Base-by-base conservation (phyloP, 2,888 invertebrate genomes). In the Sipha maydis region DNA sequence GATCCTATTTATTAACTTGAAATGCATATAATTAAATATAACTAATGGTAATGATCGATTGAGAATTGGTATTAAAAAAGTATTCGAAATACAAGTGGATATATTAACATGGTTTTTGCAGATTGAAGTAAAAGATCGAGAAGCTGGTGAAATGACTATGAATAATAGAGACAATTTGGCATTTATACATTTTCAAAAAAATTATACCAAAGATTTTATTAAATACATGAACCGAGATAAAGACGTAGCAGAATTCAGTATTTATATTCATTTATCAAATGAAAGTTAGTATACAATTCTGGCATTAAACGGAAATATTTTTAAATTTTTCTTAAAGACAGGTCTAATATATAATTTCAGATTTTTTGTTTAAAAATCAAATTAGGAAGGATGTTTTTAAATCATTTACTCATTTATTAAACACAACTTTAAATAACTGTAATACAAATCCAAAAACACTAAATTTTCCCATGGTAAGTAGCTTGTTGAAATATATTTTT, bases 291-390 rank as follows among this genome's bases (percentile, higher is more conserved):
- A 11, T 14, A 14, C 2, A 25, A 25, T 61, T 21, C 61, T 1
- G 8, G 21, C 61, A 7, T 19, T 25, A 0, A 21, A 25, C 61
- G 19, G 5, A 1, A 21, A 25, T 61, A 25, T 61, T 21, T 25
- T 61, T 61, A 21, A 4, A 21, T 61, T 61, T 61, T 25, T 61
- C 25, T 61, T 11, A 48, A 48, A 48, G 8, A 48, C 48, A 1
- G 48, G 0, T 48, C 11, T 48, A 48, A 48, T 76, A 11, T 48
- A 8, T n/a, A 0, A 34, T 71, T 79, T 56, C 31, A 86, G 85
- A 86, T 79, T 34, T 86, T n/a, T 71, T 86, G n/a, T 86, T 71
- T n/a, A 79, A 21, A 38, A 86, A 79, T 86, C 78, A 86, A 86
- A 78, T 86, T n/a, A 71, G 11, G 0, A 21, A 7, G 11, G 85